Conservation (phyloP, 2,888 invertebrate species). For the Crioceris asparagi region DNA sequence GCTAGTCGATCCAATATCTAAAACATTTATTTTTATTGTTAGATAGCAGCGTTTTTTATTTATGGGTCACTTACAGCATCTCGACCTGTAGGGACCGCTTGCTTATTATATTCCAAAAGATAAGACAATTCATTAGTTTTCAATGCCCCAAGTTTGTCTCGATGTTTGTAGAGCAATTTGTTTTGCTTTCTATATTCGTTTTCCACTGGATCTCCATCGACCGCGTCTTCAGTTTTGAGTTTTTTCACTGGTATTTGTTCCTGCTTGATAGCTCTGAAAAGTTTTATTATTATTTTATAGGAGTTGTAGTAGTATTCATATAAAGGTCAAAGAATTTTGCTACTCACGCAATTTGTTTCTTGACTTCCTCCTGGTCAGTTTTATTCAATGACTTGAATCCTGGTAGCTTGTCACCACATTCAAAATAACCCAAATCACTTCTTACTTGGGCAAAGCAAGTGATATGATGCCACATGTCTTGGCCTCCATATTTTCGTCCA, state of each 20-base stretch:
- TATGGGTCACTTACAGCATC: slow-evolving; percentile 46
- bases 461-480: slow-evolving; percentile 83
- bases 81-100: slow-evolving; percentile 54
- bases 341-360: slow-evolving; percentile 54
- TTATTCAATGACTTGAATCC: slow-evolving; percentile 60
- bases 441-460: slow-evolving; percentile 77
- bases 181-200: slow-evolving; percentile 61
- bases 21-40: too few species aligned
- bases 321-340: neutral
- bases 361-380: slow-evolving; percentile 59
- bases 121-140: slow-evolving; percentile 49
- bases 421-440: slow-evolving; percentile 61
- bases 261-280: slow-evolving; percentile 36
- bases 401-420: slow-evolving; percentile 60
- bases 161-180: slow-evolving; percentile 52
- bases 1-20: slow-evolving; percentile 67
- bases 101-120: slow-evolving; percentile 62
- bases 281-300: neutral
- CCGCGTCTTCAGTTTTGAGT: slow-evolving; percentile 49
- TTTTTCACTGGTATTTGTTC: slow-evolving; percentile 59
- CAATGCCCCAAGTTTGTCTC: slow-evolving; percentile 53
- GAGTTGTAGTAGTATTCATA: neutral
- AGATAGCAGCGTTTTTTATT: too few species aligned
- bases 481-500: slow-evolving; percentile 71
- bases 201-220: slow-evolving; percentile 39